Conservation (phyloP, 1,140 invertebrate species). For the Pygmarrhopalites habei region DNA sequence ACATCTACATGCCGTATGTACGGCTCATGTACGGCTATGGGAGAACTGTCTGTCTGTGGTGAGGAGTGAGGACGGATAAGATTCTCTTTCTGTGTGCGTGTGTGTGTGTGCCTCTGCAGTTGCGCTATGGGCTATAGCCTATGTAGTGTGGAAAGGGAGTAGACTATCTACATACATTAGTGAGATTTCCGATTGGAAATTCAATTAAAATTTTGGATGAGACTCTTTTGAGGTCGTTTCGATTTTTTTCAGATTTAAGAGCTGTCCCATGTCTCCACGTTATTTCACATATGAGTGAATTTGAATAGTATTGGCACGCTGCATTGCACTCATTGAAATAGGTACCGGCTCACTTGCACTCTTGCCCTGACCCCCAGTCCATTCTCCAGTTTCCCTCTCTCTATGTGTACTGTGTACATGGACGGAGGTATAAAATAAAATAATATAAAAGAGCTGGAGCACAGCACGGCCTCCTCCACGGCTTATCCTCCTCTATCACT, state of each 20-base stretch:
- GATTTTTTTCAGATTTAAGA: constrained; percentile 25
- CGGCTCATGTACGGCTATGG: constrained; percentile 10
- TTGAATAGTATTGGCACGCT: constrained; percentile 38
- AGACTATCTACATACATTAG: not conserved
- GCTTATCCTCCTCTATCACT: not conserved
- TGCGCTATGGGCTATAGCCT: too few species aligned
- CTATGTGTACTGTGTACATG: not conserved
- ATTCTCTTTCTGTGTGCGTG: too few species aligned
- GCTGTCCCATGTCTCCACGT: constrained; percentile 29
- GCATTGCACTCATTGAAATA: constrained; percentile 38
- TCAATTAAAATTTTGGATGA: constrained; percentile 36
- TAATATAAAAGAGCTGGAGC: too few species aligned
- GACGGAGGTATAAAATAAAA: too few species aligned
- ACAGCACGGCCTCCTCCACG: too few species aligned
- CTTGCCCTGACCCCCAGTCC: not conserved
- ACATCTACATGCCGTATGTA: too few species aligned
- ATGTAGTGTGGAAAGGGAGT: not conserved
- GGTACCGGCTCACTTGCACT: constrained; percentile 28
- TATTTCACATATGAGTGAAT: constrained; percentile 37
- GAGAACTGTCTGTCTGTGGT: too few species aligned
- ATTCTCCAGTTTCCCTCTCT: not conserved
- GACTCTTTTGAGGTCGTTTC: constrained; percentile 18
- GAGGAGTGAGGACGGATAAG: too few species aligned
- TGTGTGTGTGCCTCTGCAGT: too few species aligned
- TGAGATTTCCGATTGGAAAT: constrained; percentile 29